Base-by-base conservation (phyloP, 1,140 invertebrate genomes). In the Thaumetopoea pityocampa region DNA sequence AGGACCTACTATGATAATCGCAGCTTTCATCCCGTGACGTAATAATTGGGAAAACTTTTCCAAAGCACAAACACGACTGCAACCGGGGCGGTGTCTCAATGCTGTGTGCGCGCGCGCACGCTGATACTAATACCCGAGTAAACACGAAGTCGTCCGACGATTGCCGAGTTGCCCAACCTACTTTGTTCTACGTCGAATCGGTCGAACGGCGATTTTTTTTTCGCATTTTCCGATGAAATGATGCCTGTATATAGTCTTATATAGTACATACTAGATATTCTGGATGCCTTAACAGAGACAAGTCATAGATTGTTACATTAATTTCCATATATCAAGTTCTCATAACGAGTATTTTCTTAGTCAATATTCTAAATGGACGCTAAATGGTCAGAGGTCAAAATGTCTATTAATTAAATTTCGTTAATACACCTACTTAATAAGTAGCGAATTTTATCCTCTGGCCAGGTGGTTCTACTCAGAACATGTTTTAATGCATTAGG, bases 171-270 rank as follows among this genome's bases (percentile, higher is more conserved):
- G 50, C 22, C 63, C 74, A 74, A 79, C 78, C 78, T 67, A 82
- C 74, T 71, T 82, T 52, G 65, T 47, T 61, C 57, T 62, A 68
- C 69, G 67, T 69, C 60, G 66, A 67, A 71, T 64, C 64, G 71
- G 68, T 64, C 66, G 60, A 65, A 47, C 60, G 46, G 51, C 33
- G 56, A 58, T 78, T 80, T 79, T 70, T n/a, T n/a, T 78, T 77
- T 73, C 60, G 45, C 66, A 78, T 78, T 82, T 82, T 82, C 76
- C 78, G 66, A 73, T 79, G 72, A 78, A 82, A 73, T 70, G 63
- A 62, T 64, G 63, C 57, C 56, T 65, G 43, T 40, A 33, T 44
- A 38, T 32, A 17, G 30, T 10, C 30, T 20, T 57, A 58, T 52
- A 65, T 54, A 51, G 58, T 52, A 57, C 44, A 55, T n/a, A n/a